Conservation (phyloP, 2,113 vertebrate genomes). For the Tyto alba region DNA sequence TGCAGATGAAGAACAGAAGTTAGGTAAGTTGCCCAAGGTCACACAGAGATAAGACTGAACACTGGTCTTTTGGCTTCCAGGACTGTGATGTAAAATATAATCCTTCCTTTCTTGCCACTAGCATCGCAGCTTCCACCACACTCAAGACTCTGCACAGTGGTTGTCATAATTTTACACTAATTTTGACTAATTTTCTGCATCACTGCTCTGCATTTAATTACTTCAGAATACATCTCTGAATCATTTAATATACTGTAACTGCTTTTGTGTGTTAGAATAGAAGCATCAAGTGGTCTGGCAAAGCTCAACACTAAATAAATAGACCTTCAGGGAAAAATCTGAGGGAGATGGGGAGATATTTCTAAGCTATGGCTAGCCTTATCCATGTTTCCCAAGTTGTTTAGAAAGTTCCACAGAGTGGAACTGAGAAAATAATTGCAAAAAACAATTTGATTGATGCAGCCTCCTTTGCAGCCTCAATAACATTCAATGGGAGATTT, state of each 20-base stretch:
- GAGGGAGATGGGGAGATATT: neutral
- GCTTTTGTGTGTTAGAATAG: conserved; percentile 4
- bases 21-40: rapidly evolving
- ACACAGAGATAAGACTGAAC: neutral
- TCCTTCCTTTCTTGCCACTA: neutral
- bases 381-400: neutral
- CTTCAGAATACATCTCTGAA: conserved; percentile 39
- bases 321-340: conserved; percentile 6
- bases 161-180: conserved; percentile 44
- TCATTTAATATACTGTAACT: conserved; percentile 1
- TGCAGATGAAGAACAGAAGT: neutral
- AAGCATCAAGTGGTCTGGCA: conserved; percentile 34
- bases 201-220: conserved; percentile 30
- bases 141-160: neutral
- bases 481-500: neutral
- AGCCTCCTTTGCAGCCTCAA: neutral
- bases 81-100: neutral
- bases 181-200: conserved; percentile 49
- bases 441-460: neutral
- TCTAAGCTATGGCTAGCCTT: neutral
- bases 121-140: neutral
- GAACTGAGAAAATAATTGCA: neutral
- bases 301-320: conserved; percentile 44
- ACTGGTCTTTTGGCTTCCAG: neutral
- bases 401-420: neutral